Evolutionary conservation across 1,140 invertebrate species (phyloP), one percentile per base, ranked within the genome.

Genomic region (Battus philenor): DNA sequence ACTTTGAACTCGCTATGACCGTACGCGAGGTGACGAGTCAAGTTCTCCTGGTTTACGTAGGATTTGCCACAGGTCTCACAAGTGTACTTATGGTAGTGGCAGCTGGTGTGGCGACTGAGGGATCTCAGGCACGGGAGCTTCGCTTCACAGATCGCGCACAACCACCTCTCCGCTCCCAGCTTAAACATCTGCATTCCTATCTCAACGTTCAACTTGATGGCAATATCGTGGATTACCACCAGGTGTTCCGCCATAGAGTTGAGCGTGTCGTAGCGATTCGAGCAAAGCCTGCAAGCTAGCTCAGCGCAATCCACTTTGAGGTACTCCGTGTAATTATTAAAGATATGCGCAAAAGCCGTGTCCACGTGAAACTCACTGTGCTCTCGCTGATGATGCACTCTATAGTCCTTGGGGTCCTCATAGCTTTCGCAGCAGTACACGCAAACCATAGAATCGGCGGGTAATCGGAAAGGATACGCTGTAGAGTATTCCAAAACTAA

Each of bases 61-160:
- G 67, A 70, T 36, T 73, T 75, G 0, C 79, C 79, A 39, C 79
- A 83, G 3, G 54, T 57, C 5, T 80, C 74, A 33, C 79, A 83
- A 0, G 68, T 77, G 27, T 64, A 71, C 27, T 71, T 81, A 11
- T 64, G 61, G 20, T 69, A 78, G 29, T 78, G 74, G 5, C 53
- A 59, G 9, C 59, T 62, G 0, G 73, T 81, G 31, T 81, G 77
- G 5, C 67, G 47, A 15, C 67, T 71, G 0, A 81, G 51, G 7
- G 67, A 52, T 5, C 72, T 45, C 1, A 81, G 20, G 13, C 58
- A 60, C 0, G 65, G 58, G 12, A 68, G 50, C 39, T 78, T 78
- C 0, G 46, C 15, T 1, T 39, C 20, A 61, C 52, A 81, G 0
- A 50, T 48, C 16, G 58, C 62, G 16, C 74, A 79, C 2, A 64